phyloP scores from a whole-genome alignment of 2,888 invertebrate genomes.

The Ligdia adustata region DNA sequence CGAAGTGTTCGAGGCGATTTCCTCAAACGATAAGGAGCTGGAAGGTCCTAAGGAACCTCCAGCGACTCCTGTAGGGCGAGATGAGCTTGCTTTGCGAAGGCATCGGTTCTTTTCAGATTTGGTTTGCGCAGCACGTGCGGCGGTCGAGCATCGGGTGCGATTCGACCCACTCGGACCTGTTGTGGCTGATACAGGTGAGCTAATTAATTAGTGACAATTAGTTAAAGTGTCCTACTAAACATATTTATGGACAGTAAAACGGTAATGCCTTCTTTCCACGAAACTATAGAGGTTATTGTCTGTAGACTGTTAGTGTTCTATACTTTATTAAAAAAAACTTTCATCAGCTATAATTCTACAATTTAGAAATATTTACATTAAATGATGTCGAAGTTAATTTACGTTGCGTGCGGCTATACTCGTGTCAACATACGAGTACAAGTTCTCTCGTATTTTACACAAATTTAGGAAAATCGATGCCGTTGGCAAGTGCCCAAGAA shows the following conservation, averaged over 20 bases:
- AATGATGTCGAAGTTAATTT: no score
- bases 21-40: constrained; percentile 57
- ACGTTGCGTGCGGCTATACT: no score
- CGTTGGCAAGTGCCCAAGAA: constrained; percentile 49
- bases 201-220: constrained; percentile 18
- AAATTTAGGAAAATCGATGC: constrained; percentile 47
- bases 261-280: constrained; percentile 11
- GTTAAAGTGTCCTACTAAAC: neutral
- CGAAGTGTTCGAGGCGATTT: constrained; percentile 85
- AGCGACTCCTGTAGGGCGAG: constrained; percentile 90
- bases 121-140: constrained; percentile 88
- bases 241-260: constrained; percentile 6
- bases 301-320: neutral
- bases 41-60: constrained; percentile 87
- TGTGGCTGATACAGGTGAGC: constrained; percentile 84
- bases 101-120: constrained; percentile 92
- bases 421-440: no score
- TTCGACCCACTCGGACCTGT: constrained; percentile 89
- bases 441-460: constrained; percentile 3
- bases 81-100: constrained; percentile 89
- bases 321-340: no score
- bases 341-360: no score
- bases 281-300: neutral
- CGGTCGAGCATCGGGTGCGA: constrained; percentile 89
- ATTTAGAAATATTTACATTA: no score